Conservation (phyloP, 2,888 invertebrate genomes). For the Diaperis boleti region DNA sequence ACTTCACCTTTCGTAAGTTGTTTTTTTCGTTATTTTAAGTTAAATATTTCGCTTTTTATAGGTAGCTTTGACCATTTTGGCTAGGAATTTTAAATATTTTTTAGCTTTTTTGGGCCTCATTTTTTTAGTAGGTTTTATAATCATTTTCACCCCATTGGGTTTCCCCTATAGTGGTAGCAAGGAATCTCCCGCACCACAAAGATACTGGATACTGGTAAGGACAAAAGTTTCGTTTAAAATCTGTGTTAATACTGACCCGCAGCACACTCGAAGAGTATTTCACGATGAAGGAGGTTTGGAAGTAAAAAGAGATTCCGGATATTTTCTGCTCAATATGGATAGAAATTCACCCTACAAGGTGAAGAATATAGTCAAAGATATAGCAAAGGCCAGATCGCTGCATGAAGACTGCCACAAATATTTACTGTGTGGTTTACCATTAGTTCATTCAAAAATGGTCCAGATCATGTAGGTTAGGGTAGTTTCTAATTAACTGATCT, state of each 20-base stretch:
- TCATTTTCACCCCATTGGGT: constrained; percentile 74
- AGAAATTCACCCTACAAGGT: constrained; percentile 60
- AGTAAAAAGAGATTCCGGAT: constrained; percentile 59
- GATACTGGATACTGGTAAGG: constrained; percentile 67
- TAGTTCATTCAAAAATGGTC: constrained; percentile 56
- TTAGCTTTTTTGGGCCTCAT: constrained; percentile 49
- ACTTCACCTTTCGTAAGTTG: constrained; percentile 63
- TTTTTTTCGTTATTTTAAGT: not conserved
- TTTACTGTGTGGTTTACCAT: constrained; percentile 60
- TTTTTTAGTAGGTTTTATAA: constrained; percentile 61
- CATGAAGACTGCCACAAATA: constrained; percentile 56
- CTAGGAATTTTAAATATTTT: constrained; percentile 53
- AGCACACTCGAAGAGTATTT: constrained; percentile 59
- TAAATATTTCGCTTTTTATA: constrained; percentile 36
- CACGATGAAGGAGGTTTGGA: constrained; percentile 55
- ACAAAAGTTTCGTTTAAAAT: not conserved
- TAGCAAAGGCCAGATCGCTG: constrained; percentile 51
- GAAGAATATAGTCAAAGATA: constrained; percentile 53
- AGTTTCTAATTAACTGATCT: not conserved
- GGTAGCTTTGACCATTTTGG: constrained; percentile 55
- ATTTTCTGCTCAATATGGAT: constrained; percentile 61
- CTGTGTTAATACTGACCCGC: constrained; percentile 35
- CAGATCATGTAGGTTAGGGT: constrained; percentile 55
- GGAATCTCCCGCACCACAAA: constrained; percentile 74
- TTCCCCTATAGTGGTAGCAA: constrained; percentile 77